A percentile compares a stretch with the other conserved stretches of the same genome.
Conservation (phyloP, 2,113 vertebrate species). For the Protomyctophum bolini region DNA sequence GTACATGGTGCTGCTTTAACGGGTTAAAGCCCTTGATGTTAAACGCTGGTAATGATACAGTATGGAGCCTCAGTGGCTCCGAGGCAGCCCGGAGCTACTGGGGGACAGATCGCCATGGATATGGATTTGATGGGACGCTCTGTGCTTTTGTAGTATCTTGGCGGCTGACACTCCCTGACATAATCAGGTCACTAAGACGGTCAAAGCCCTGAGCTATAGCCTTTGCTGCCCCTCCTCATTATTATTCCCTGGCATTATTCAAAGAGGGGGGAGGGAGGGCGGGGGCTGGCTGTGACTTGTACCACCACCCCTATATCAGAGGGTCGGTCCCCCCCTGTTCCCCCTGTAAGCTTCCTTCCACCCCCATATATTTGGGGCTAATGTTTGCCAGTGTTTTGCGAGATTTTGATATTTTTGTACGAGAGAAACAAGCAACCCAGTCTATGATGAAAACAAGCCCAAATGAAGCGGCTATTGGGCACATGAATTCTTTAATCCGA, state of each 20-base stretch:
- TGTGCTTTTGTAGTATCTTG: conserved; percentile 86
- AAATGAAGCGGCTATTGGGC: too few species aligned
- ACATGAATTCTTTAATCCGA: too few species aligned
- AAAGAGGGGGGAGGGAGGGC: conserved; percentile 65
- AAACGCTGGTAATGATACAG: conserved; percentile 86
- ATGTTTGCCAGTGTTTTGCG: too few species aligned
- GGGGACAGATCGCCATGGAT: conserved; percentile 80
- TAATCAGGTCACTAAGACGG: conserved; percentile 90
- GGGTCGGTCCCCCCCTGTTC: conserved; percentile 27
- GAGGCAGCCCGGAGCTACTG: conserved; percentile 79
- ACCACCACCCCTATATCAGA: conserved; percentile 56
- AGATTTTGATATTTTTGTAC: too few species aligned
- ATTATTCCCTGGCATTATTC: conserved; percentile 86
- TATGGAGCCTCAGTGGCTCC: conserved; percentile 79
- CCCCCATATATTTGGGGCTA: too few species aligned
- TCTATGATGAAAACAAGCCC: too few species aligned
- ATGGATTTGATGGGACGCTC: conserved; percentile 84
- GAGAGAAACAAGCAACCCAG: too few species aligned
- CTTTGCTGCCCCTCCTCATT: conserved; percentile 83
- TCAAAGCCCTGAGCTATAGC: conserved; percentile 86
- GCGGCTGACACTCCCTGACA: conserved; percentile 86
- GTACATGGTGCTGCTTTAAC: too few species aligned
- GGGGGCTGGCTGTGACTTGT: conserved; percentile 78
- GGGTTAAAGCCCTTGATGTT: conserved; percentile 74
- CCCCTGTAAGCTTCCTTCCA: not conserved